Evolutionary conservation across 92 coral and sea anemone species (phyloP).

Genomic region (Metridium senile): DNA sequence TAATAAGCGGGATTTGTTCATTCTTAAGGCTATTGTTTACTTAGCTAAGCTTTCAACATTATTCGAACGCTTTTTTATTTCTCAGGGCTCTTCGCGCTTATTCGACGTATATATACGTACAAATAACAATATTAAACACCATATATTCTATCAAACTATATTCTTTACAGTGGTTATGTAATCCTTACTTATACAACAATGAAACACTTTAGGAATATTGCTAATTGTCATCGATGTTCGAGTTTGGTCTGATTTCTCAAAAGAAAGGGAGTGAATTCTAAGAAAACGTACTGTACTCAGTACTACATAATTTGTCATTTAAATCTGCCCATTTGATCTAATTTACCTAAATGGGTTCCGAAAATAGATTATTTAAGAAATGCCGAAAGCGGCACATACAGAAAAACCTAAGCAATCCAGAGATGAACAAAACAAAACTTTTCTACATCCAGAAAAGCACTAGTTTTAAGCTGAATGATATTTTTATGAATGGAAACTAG

Average conservation of each 20-base stretch:
- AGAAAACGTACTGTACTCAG: background rate
- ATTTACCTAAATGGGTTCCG: background rate
- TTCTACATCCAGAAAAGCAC: no score
- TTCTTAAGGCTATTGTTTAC: background rate
- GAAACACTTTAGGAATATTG: background rate
- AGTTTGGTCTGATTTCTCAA: background rate
- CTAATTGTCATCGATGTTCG: no score
- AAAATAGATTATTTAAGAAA: background rate
- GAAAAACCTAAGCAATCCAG: no score
- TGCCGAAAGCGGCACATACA: no score
- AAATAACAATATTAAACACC: no score
- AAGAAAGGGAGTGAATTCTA: background rate
- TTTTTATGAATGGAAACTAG: no score
- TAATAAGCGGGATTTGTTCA: background rate
- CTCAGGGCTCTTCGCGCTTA: no score
- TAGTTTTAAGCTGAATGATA: no score
- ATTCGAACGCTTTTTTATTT: background rate
- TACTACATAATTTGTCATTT: background rate
- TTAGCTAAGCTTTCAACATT: background rate
- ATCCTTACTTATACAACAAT: background rate
- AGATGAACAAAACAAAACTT: no score
- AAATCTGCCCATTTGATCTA: background rate
- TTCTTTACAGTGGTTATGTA: background rate
- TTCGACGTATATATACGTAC: no score
- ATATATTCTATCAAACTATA: background rate